Conservation (phyloP, 2,797 vertebrate genomes). For the Galago senegalensis region DNA sequence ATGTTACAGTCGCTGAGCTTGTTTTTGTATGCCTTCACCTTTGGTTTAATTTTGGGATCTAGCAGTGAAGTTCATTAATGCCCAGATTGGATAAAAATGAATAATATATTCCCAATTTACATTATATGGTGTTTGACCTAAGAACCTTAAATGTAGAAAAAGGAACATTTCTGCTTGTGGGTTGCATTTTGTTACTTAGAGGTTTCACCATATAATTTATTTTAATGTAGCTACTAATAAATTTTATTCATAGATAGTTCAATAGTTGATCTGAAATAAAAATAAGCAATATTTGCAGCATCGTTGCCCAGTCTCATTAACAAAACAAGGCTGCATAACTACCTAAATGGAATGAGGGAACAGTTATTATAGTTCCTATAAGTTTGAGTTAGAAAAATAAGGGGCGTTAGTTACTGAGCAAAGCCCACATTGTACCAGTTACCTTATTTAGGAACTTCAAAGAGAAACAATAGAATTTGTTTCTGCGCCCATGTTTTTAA, state of each 20-base stretch:
- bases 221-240: not conserved
- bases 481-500: slow-evolving; percentile 47
- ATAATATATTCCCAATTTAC: not conserved
- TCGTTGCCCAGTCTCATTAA: slow-evolving; percentile 1
- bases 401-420: not conserved
- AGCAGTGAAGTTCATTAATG: slow-evolving; percentile 33
- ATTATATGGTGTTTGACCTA: slow-evolving; percentile 15
- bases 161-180: not conserved
- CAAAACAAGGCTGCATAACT: not conserved
- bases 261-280: not conserved
- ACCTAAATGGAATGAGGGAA: not conserved
- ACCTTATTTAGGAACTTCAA: not conserved
- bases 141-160: not conserved
- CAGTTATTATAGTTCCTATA: not conserved
- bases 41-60: slow-evolving; percentile 55
- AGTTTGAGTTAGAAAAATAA: slow-evolving; percentile 19
- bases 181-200: slow-evolving; percentile 40
- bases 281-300: not conserved
- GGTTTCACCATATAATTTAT: slow-evolving; percentile 17
- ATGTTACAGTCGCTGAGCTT: not conserved
- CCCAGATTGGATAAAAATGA: slow-evolving; percentile 62
- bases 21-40: not conserved
- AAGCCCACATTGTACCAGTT: not conserved
- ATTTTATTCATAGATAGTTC: slow-evolving; percentile 30
- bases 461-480: not conserved